A percentile compares a stretch with the other conserved stretches of the same genome.
These are phyloP conservation scores for Xiphorhynchus erythropygius DNA, from an alignment of 2,797 vertebrate species.

Conservation along the genomic window DNA sequence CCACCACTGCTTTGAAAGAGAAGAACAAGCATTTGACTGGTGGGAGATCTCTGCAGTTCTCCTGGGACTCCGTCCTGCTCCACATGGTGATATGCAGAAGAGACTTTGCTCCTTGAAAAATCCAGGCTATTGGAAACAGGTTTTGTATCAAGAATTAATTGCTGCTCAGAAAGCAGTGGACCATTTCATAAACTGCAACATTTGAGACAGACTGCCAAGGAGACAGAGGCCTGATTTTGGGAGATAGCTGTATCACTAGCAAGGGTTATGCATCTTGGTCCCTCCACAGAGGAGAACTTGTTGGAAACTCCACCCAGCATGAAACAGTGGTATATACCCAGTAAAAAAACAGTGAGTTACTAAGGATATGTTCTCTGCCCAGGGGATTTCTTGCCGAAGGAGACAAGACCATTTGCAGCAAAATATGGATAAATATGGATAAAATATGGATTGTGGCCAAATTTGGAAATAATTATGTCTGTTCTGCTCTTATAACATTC, in stretches of 20 bases:
- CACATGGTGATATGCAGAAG: not conserved
- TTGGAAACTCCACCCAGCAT: not conserved
- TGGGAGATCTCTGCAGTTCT: not conserved
- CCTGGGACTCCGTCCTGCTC: not conserved
- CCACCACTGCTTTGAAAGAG: not conserved
- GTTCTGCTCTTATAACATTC: constrained; percentile 50
- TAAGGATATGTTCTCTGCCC: not conserved
- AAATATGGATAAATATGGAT: constrained; percentile 63
- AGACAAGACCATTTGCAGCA: constrained; percentile 7
- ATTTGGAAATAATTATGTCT: constrained; percentile 48
- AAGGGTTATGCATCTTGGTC: not conserved
- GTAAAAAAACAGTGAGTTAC: not conserved
- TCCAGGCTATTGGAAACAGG: not conserved
- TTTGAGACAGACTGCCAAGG: not conserved
- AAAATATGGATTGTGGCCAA: constrained; percentile 42
- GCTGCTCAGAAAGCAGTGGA: not conserved
- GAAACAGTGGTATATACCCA: not conserved
- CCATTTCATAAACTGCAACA: not conserved
- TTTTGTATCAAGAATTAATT: not conserved
- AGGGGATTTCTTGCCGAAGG: not conserved
- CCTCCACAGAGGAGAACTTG: not conserved
- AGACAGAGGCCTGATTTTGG: not conserved
- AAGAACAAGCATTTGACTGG: not conserved
- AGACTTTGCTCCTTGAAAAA: not conserved
- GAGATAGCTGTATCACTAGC: not conserved